Evolutionary conservation across 2,113 vertebrate genomes (phyloP).

Genomic region (Lontra canadensis): DNA sequence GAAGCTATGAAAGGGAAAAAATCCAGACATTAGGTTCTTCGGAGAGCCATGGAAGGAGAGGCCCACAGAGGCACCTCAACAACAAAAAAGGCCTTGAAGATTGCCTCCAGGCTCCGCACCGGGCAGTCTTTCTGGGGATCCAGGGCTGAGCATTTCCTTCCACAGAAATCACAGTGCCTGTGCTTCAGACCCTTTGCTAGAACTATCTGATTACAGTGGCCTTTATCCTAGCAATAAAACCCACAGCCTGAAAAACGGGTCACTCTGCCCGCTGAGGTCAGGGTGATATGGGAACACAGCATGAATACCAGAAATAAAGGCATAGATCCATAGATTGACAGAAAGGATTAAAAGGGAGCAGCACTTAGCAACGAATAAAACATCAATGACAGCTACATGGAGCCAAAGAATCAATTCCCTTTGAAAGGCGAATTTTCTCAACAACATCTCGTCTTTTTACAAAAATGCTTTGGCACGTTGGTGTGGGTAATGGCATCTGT

Average conservation of each 20-base stretch:
- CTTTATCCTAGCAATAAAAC: constrained; percentile 45
- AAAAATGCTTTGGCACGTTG: background rate
- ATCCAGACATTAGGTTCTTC: constrained; percentile 35
- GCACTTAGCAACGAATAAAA: background rate
- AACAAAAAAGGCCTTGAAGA: background rate
- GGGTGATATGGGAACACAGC: background rate
- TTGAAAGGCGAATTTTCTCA: constrained; percentile 40
- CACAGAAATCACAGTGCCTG: background rate
- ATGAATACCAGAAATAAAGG: background rate
- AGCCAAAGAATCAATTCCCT: background rate
- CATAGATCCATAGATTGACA: background rate
- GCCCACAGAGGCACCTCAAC: background rate
- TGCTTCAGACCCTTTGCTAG: background rate
- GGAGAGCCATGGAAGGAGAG: background rate
- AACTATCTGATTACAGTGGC: background rate
- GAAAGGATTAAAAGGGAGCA: background rate
- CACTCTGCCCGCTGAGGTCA: background rate
- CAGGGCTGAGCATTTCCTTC: fast-evolving
- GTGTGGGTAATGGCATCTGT: background rate
- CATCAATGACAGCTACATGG: background rate
- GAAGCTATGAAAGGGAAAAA: constrained; percentile 81
- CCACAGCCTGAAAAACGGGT: background rate
- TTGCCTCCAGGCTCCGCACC: background rate
- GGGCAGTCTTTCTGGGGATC: background rate
- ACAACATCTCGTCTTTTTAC: background rate